Evolutionary conservation across 2,113 vertebrate species (phyloP).

Genomic region (Cathartes aura): DNA sequence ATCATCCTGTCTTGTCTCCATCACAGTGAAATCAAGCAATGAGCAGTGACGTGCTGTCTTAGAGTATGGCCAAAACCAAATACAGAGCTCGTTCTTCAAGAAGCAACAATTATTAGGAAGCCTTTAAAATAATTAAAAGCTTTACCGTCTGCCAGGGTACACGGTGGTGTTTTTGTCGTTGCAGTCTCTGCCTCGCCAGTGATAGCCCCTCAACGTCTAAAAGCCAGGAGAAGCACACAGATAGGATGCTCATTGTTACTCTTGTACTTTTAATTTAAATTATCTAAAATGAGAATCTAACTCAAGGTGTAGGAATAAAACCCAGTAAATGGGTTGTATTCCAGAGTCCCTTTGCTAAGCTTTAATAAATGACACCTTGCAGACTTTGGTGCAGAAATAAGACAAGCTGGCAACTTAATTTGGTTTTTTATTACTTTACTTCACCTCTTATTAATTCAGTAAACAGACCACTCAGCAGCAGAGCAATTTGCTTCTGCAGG

Average conservation of each 20-base stretch:
- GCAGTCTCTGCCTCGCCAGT: slow-evolving; percentile 82
- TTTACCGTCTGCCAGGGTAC: slow-evolving; percentile 80
- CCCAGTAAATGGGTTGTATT: neutral
- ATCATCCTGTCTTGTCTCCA: neutral
- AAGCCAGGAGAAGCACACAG: slow-evolving; percentile 27
- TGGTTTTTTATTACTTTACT: neutral
- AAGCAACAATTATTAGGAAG: neutral
- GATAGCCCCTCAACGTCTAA: slow-evolving; percentile 77
- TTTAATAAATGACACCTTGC: neutral
- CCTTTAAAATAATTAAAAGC: neutral
- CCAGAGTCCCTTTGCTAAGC: neutral
- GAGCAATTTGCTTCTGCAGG: slow-evolving; percentile 32
- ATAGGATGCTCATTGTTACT: neutral
- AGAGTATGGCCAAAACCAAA: neutral
- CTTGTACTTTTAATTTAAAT: slow-evolving; percentile 6
- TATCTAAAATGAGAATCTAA: slow-evolving; percentile 59
- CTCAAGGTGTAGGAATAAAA: neutral
- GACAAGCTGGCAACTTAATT: neutral
- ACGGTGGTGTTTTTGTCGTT: slow-evolving; percentile 46
- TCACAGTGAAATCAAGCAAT: neutral
- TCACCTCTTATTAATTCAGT: slow-evolving; percentile 41
- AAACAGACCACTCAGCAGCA: slow-evolving; percentile 37
- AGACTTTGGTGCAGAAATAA: slow-evolving; percentile 5
- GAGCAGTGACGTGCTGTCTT: neutral
- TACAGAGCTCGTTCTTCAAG: neutral